A percentile compares a stretch with the other conserved stretches of the same genome.
These are phyloP conservation scores for Scylla paramamosain DNA, from an alignment of 1,140 invertebrate genomes.

Conservation along the genomic window DNA sequence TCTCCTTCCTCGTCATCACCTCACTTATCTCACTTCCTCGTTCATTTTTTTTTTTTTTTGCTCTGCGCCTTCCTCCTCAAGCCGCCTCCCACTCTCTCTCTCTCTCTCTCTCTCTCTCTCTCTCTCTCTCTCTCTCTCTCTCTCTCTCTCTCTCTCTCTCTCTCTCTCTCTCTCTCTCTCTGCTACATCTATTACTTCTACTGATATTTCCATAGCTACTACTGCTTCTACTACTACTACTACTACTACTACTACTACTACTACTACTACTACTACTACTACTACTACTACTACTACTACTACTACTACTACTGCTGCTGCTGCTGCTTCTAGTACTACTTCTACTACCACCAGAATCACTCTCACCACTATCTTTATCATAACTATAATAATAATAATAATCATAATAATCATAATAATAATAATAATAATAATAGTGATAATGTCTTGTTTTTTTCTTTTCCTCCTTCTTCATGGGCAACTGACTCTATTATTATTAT, in stretches of 20 bases:
- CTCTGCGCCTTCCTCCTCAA: not conserved
- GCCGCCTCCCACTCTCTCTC: no score
- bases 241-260: not conserved
- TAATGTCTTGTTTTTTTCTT: no score
- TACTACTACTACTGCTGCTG: slow-evolving; percentile 2
- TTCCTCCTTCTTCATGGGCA: no score
- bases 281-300: slow-evolving; percentile 24
- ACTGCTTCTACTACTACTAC: not conserved
- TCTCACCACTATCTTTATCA: not conserved
- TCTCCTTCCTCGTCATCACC: not conserved
- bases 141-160: no score
- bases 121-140: no score
- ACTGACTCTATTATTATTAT: no score
- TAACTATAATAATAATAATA: no score
- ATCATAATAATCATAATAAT: no score
- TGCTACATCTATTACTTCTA: no score
- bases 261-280: slow-evolving; percentile 10
- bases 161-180: no score
- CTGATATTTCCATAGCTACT: not conserved
- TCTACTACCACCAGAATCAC: not conserved
- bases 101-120: no score
- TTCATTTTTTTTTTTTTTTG: not conserved
- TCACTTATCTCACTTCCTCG: not conserved
- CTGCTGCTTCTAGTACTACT: not conserved
- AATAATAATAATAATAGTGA: no score